phyloP scores from a whole-genome alignment of 1,140 invertebrate genomes.

The Pseudobourletiella spinata region DNA sequence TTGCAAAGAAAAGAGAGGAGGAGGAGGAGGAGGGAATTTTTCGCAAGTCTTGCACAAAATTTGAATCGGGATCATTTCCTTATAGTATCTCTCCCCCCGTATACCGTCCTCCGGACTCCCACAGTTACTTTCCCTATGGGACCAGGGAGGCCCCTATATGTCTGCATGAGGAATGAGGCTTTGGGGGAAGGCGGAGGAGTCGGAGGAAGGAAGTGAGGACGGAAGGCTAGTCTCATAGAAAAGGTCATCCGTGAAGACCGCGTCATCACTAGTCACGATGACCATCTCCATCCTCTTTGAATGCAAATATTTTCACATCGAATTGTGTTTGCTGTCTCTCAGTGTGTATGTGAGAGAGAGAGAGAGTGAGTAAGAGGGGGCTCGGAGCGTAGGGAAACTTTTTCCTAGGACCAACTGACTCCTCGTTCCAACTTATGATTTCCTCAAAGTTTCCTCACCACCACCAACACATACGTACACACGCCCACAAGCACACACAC shows the following conservation, averaged over 20 bases:
- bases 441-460: slow-evolving; percentile 25
- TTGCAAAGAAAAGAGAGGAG: neutral
- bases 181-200: too few relatives aligned
- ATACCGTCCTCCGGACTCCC: too few relatives aligned
- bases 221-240: slow-evolving; percentile 11
- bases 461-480: too few relatives aligned
- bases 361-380: too few relatives aligned
- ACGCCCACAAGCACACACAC: too few relatives aligned
- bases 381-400: too few relatives aligned
- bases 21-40: slow-evolving; percentile 3
- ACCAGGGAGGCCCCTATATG: too few relatives aligned
- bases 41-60: slow-evolving; percentile 28
- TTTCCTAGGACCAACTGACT: neutral
- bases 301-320: slow-evolving; percentile 33
- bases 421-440: slow-evolving; percentile 26
- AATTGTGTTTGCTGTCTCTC: slow-evolving; percentile 28
- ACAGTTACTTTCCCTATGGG: too few relatives aligned
- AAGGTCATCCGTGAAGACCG: slow-evolving; percentile 22
- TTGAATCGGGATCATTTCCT: slow-evolving; percentile 26
- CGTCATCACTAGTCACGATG: slow-evolving; percentile 2
- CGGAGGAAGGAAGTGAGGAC: neutral
- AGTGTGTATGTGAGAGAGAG: too few relatives aligned
- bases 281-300: slow-evolving; percentile 21
- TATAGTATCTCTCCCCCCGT: too few relatives aligned
- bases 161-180: too few relatives aligned